Evolutionary conservation across 2,888 invertebrate species (phyloP).

Genomic region (Apeira syringaria): DNA sequence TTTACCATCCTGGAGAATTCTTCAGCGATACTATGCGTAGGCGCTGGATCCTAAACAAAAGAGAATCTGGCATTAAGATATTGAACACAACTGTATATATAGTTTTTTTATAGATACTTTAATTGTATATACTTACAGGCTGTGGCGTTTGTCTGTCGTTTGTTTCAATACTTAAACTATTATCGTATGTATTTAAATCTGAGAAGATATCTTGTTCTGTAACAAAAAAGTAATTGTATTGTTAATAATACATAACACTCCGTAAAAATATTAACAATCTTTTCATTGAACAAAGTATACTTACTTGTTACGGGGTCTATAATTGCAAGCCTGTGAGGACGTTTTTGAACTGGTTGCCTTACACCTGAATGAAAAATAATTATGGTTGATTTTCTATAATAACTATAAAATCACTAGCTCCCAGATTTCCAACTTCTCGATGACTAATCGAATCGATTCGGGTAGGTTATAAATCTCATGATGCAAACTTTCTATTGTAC

Average conservation of each 20-base stretch:
- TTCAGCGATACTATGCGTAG: conserved; percentile 65
- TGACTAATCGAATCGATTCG: too few relatives aligned
- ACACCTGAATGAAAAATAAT: conserved; percentile 50
- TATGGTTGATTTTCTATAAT: too few relatives aligned
- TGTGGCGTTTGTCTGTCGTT: conserved; percentile 81
- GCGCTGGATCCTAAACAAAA: conserved; percentile 45
- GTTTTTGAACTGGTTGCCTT: conserved; percentile 56
- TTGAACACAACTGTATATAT: too few relatives aligned
- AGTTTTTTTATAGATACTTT: too few relatives aligned
- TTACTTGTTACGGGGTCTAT: conserved; percentile 71
- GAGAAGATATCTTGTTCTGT: conserved; percentile 79
- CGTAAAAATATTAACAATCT: too few relatives aligned
- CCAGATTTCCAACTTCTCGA: too few relatives aligned
- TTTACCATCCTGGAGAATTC: conserved; percentile 76
- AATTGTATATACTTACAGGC: conserved; percentile 56
- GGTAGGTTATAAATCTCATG: too few relatives aligned
- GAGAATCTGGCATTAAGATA: neutral
- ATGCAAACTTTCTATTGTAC: too few relatives aligned
- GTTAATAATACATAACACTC: neutral
- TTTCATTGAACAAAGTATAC: conserved; percentile 33
- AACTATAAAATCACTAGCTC: too few relatives aligned
- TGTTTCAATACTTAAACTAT: conserved; percentile 70
- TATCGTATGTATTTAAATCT: conserved; percentile 61
- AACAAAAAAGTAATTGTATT: conserved; percentile 31
- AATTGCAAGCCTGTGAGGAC: conserved; percentile 66